Base-by-base conservation (phyloP, 2,797 vertebrate species). In the Geotria australis region DNA sequence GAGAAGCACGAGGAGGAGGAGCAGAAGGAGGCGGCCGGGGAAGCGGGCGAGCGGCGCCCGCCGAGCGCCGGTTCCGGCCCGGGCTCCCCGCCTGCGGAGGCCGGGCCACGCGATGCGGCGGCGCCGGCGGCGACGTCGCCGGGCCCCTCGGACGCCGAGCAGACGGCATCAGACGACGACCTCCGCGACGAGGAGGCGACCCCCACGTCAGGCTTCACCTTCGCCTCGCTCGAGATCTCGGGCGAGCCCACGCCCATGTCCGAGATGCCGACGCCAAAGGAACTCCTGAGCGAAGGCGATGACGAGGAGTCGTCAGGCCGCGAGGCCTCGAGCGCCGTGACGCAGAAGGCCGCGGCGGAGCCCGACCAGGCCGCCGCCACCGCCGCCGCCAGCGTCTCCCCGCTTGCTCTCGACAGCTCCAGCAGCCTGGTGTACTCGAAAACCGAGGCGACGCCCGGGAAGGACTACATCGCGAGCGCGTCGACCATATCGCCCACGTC, bases 401-500 rank as follows among this genome's bases (percentile, higher is more conserved):
- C 24, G 24, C 24, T 38, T 24, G 24, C 24, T 38, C 70, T 96
- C 9, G 91, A 98, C 67, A 82, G 83, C 1, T 73, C 73, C 10
- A 93, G 81, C 64, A 89, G 76, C 53, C 73, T 80, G 57, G 88
- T 83, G 2, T 81, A 76, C 7, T 74, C 76, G 56, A 79, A 79
- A 15, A 79, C 81, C 1, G 86, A 96, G 64, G 78, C 76, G 5
- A 79, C 77, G 6, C 84, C 80, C 13, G 88, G 88, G 57, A 79
- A 88, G 5, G 91, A 98, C 62, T 89, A 94, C 1, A 73, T 95
- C 13, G 84, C 93, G 49, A 96, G 89, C 0, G 91, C 91, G 38
- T 89, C 89, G 58, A 98, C 91, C 48, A 96, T 98, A 65, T 96
- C 89, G 46, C 91, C 91, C 58, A 99, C 91, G 2, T 99, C 91